Conservation (phyloP, 2,113 vertebrate genomes). For the Empidonax traillii region DNA sequence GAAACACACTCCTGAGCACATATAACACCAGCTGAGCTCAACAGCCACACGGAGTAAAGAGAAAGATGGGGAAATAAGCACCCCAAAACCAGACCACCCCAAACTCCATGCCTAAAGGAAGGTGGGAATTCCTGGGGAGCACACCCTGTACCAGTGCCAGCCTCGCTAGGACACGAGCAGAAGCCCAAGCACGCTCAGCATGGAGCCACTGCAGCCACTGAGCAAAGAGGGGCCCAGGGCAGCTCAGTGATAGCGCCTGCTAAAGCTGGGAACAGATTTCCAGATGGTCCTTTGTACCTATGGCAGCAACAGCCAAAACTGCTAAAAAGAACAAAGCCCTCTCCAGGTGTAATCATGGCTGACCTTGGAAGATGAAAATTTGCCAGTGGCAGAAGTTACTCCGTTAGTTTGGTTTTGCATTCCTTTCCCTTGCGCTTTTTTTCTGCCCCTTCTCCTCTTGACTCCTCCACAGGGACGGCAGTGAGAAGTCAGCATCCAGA, state of each 20-base stretch:
- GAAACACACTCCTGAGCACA: conserved; percentile 21
- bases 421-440: background rate
- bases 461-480: background rate
- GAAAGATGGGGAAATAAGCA: background rate
- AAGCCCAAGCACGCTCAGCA: background rate
- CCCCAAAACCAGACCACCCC: background rate
- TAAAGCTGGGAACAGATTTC: conserved; percentile 36
- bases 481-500: background rate
- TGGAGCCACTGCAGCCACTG: background rate
- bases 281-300: conserved; percentile 51
- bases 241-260: background rate
- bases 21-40: conserved; percentile 55
- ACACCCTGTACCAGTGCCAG: background rate
- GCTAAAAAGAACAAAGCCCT: conserved; percentile 23
- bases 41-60: background rate
- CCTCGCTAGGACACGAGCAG: background rate
- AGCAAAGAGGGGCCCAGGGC: conserved; percentile 2
- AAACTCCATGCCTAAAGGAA: background rate
- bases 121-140: background rate
- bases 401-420: background rate
- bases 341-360: conserved; percentile 22
- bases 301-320: conserved; percentile 26
- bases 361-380: conserved; percentile 49
- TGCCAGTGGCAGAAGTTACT: background rate
- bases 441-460: background rate